Evolutionary conservation across 2,888 invertebrate species (phyloP).

Genomic region (Zootermopsis nevadensis): DNA sequence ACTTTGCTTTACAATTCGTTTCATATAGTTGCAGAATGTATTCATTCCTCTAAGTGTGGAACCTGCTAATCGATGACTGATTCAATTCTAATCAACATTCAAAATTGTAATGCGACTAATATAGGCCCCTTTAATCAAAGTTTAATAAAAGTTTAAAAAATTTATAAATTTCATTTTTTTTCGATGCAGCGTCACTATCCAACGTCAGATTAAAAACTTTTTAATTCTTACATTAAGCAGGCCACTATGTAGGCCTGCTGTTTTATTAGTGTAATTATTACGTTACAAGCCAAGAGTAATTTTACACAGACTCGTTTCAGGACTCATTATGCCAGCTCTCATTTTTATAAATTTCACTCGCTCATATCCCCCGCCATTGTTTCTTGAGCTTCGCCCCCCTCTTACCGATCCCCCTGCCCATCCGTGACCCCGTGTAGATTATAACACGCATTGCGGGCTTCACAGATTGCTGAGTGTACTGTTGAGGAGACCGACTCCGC

Average conservation of each 20-base stretch:
- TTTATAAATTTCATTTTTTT: too few relatives aligned
- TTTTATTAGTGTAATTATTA: conserved; percentile 38
- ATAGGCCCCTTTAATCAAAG: too few relatives aligned
- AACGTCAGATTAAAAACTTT: not conserved
- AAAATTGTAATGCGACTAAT: too few relatives aligned
- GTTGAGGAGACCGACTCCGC: conserved; percentile 42
- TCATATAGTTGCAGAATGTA: too few relatives aligned
- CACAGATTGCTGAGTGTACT: conserved; percentile 15
- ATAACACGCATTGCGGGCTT: not conserved
- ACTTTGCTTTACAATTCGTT: too few relatives aligned
- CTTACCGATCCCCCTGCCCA: conserved; percentile 2
- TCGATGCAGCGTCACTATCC: not conserved
- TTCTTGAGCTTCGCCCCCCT: conserved; percentile 24
- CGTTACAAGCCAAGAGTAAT: conserved; percentile 39
- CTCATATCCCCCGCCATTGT: conserved; percentile 48
- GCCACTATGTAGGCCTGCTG: not conserved
- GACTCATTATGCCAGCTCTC: conserved; percentile 34
- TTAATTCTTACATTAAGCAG: conserved; percentile 24
- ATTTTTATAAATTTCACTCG: conserved; percentile 30
- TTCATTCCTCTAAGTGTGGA: too few relatives aligned
- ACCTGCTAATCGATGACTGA: too few relatives aligned
- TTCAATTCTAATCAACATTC: too few relatives aligned
- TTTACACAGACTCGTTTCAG: conserved; percentile 32
- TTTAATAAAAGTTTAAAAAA: not conserved
- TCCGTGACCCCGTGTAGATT: not conserved